Evolutionary conservation across 2,113 vertebrate genomes (phyloP), one percentile per base, ranked within the genome.

Genomic region (Ia io): DNA sequence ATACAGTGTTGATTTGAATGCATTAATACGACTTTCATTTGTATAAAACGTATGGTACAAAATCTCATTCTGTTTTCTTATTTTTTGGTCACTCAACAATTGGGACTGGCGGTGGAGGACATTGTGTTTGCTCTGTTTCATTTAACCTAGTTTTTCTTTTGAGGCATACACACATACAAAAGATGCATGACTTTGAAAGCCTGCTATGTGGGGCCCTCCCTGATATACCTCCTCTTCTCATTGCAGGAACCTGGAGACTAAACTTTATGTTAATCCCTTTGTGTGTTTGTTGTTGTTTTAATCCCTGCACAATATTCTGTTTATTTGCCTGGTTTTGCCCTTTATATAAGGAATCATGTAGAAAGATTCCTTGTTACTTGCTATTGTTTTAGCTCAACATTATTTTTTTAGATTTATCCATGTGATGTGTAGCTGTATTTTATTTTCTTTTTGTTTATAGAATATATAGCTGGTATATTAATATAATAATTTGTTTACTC

Each of bases 21-120:
- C 88, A 28, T 63, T n/a, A n/a, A 6, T 40, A 93, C 42, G 82
- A n/a, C 61, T 96, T 82, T 71, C 73, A 94, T 73, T 88, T 95
- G n/a, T 40, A 94, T 56, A 86, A 96, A 87, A 91, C 23, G 37
- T 49, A 65, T 51, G 22, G 16, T 73, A 59, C 83, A 69, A 44
- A 86, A 44, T 85, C 32, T 51, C 42, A 89, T 78, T 69, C 67
- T 91, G 25, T n/a, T 47, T 79, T 73, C 70, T 78, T 78, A 37
- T 28, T 89, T 94, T 83, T 79, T n/a, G n/a, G 30, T 77, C 88
- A 53, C 40, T 87, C 59, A 91, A 51, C 2, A 53, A 12, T n/a
- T 30, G 44, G 56, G 40, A 49, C 35, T 5, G 6, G n/a, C 10
- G 7, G 28, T 17, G 51, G 23, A 78, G 18, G 37, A 14, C 13